A percentile compares a stretch with the other conserved stretches of the same genome.
Evolutionary conservation across 2,888 invertebrate genomes (phyloP).

Genomic region (Parascotia fuliginaria): DNA sequence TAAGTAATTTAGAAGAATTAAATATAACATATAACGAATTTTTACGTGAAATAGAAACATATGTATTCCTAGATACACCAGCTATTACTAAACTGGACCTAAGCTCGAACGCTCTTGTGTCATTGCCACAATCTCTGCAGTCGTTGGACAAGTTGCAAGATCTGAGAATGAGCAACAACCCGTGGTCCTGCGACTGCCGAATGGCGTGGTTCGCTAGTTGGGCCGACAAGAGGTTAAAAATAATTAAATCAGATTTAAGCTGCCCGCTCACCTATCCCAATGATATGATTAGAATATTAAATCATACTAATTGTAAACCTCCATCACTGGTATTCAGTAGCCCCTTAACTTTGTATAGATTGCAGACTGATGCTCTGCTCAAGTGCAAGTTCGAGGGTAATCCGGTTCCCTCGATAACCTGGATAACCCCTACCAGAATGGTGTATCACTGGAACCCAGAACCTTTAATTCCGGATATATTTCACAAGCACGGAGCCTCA

Average conservation of each 20-base stretch:
- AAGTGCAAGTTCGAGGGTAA: slow-evolving; percentile 92
- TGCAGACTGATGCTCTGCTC: slow-evolving; percentile 89
- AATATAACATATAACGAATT: slow-evolving; percentile 87
- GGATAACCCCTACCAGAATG: slow-evolving; percentile 92
- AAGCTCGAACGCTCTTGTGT: slow-evolving; percentile 89
- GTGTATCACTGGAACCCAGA: slow-evolving; percentile 93
- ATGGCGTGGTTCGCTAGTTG: slow-evolving; percentile 90
- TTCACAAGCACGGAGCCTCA: slow-evolving; percentile 87
- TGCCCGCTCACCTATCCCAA: slow-evolving; percentile 89
- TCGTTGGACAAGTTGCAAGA: slow-evolving; percentile 87
- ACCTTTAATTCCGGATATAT: slow-evolving; percentile 87
- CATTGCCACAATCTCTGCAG: slow-evolving; percentile 89
- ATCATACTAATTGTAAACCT: slow-evolving; percentile 89
- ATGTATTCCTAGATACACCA: slow-evolving; percentile 87
- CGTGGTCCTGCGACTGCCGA: slow-evolving; percentile 94
- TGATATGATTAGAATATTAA: slow-evolving; percentile 89
- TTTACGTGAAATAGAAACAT: slow-evolving; percentile 87
- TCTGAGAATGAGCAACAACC: slow-evolving; percentile 90
- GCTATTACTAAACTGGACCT: slow-evolving; percentile 88
- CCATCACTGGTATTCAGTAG: slow-evolving; percentile 87
- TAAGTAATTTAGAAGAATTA: slow-evolving; percentile 85
- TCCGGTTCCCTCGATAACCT: slow-evolving; percentile 92
- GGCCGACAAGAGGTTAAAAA: slow-evolving; percentile 81
- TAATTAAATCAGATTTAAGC: slow-evolving; percentile 86
- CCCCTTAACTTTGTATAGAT: slow-evolving; percentile 87